A percentile compares a stretch with the other conserved stretches of the same genome.
Conservation (phyloP, 2,113 vertebrate genomes). For the Aix galericulata region DNA sequence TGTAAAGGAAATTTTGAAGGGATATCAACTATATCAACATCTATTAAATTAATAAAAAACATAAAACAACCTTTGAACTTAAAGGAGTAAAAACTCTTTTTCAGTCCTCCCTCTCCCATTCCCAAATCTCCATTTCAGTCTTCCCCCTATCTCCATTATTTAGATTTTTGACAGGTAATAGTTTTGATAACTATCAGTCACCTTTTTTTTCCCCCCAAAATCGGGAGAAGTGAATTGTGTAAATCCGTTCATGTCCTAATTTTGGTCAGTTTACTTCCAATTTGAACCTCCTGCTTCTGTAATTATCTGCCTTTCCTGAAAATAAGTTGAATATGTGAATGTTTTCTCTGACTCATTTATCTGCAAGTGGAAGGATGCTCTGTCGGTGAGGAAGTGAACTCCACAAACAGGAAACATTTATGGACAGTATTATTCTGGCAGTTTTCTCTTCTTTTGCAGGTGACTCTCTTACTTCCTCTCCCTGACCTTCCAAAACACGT, state of each 20-base stretch:
- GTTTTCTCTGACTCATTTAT: neutral
- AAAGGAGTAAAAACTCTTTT: neutral
- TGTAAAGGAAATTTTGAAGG: neutral
- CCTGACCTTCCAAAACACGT: neutral
- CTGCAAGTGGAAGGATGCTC: neutral
- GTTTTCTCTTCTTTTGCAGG: neutral
- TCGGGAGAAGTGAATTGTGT: neutral
- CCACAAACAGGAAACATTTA: conserved; percentile 22
- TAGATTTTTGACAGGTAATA: neutral
- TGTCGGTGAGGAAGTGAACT: neutral
- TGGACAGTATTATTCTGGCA: neutral
- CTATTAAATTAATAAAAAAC: neutral
- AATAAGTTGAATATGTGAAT: neutral
- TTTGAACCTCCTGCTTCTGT: neutral
- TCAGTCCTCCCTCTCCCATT: neutral
- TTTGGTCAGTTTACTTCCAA: neutral
- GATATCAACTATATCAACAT: neutral
- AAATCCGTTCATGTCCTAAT: neutral
- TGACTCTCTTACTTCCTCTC: neutral
- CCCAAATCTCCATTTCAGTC: neutral
- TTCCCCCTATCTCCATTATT: neutral
- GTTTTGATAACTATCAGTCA: neutral
- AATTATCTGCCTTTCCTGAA: neutral
- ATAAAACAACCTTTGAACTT: rapidly evolving
- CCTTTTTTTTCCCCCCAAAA: neutral